Percentiles rank a stretch among this genome's conserved stretches.
These are phyloP conservation scores for Drosophila putrida DNA, from an alignment of 2,888 invertebrate species.

Conservation along the genomic window DNA sequence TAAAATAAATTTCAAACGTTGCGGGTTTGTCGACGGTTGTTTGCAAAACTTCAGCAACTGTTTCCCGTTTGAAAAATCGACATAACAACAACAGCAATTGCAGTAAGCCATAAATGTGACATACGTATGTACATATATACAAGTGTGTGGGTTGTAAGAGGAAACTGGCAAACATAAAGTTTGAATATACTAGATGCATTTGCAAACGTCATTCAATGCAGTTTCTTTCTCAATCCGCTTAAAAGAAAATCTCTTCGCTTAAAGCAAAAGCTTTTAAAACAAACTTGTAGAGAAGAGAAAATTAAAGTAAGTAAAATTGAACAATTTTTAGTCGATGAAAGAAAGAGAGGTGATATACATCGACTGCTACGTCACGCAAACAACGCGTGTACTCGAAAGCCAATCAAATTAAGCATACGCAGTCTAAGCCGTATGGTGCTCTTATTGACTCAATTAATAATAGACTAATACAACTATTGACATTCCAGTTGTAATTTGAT, in stretches of 20 bases:
- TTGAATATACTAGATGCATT: slow-evolving; percentile 32
- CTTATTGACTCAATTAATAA: slow-evolving; percentile 34
- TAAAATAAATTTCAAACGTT: slow-evolving; percentile 48
- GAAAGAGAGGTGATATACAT: too few relatives aligned
- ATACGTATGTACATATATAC: background rate
- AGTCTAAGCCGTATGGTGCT: slow-evolving; percentile 13
- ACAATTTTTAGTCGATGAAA: background rate
- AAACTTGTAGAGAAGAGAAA: background rate
- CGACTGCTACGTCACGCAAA: slow-evolving; percentile 15
- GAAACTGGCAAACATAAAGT: slow-evolving; percentile 17
- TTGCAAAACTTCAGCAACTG: slow-evolving; percentile 19
- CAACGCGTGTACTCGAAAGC: slow-evolving; percentile 18
- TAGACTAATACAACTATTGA: slow-evolving; percentile 32
- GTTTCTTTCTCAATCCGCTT: background rate
- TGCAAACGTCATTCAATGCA: slow-evolving; percentile 31
- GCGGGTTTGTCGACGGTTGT: slow-evolving; percentile 22
- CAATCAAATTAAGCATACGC: slow-evolving; percentile 51
- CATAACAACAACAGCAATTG: slow-evolving; percentile 23
- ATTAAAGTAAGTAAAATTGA: background rate
- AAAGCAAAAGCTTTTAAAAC: background rate
- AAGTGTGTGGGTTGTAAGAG: background rate
- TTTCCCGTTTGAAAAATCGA: slow-evolving; percentile 30
- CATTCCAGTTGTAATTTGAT: slow-evolving; percentile 30
- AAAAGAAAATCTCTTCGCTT: slow-evolving; percentile 4
- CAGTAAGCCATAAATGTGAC: slow-evolving; percentile 53